Evolutionary conservation across 2,113 vertebrate genomes (phyloP).

Genomic region (Setophaga petechia): DNA sequence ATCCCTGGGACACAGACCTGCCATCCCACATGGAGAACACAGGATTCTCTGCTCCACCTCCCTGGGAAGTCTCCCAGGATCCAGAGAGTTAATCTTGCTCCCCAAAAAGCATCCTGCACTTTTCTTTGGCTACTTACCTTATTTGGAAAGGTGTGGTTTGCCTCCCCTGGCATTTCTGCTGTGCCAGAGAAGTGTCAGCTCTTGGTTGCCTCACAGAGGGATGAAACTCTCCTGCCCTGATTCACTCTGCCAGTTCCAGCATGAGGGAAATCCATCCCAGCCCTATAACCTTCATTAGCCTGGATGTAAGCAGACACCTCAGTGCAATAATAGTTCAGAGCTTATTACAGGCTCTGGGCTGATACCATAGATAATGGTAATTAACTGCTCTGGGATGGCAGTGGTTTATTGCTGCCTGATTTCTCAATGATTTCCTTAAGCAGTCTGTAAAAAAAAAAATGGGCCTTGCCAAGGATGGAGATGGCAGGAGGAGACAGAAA

Average conservation of each 20-base stretch:
- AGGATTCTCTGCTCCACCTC: not conserved
- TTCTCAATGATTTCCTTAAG: not conserved
- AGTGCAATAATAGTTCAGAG: not conserved
- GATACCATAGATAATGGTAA: not conserved
- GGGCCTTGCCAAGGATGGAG: not conserved
- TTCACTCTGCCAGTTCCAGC: not conserved
- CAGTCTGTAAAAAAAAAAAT: not conserved
- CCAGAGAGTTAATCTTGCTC: not conserved
- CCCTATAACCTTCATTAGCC: not conserved
- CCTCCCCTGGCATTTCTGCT: not conserved
- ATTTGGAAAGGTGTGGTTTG: not conserved
- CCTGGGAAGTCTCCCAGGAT: not conserved
- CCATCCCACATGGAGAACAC: not conserved
- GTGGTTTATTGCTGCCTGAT: not conserved
- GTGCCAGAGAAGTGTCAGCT: not conserved
- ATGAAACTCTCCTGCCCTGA: not conserved
- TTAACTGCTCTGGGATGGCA: not conserved
- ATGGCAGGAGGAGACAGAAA: not conserved
- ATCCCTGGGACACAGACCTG: not conserved
- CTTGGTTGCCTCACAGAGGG: not conserved
- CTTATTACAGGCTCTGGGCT: not conserved
- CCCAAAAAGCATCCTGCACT: not conserved
- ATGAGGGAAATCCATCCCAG: not conserved
- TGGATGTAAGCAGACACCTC: not conserved
- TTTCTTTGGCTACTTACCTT: not conserved